Evolutionary conservation across 2,888 invertebrate genomes (phyloP).

Genomic region (Eumerus sabulonum): DNA sequence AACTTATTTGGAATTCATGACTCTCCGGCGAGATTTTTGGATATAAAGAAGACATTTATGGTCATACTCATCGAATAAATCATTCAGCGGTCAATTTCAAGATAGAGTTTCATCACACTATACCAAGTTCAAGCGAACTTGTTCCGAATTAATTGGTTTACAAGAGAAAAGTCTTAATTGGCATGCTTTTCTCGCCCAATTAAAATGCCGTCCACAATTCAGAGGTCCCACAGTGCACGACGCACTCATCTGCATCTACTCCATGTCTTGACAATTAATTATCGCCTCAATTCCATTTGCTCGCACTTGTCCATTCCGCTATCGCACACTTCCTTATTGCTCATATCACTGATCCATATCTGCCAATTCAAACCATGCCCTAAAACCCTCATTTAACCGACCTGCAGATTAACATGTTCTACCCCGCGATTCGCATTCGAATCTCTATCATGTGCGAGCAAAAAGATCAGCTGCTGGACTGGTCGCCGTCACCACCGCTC

Average conservation of each 20-base stretch:
- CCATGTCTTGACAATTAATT: conserved; percentile 21
- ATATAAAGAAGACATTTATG: too few species aligned
- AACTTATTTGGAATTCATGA: too few species aligned
- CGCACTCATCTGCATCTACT: neutral
- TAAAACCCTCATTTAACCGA: conserved; percentile 59
- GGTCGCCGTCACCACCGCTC: neutral
- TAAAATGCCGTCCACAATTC: conserved; percentile 14
- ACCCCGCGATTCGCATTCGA: conserved; percentile 1
- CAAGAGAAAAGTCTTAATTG: too few species aligned
- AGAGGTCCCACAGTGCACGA: conserved; percentile 6
- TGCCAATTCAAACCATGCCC: conserved; percentile 49
- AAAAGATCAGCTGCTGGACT: conserved; percentile 61
- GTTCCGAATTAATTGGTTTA: too few species aligned
- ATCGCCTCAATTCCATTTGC: conserved; percentile 13
- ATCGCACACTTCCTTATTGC: conserved; percentile 27
- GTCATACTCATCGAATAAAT: too few species aligned
- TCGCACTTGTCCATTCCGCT: conserved; percentile 9
- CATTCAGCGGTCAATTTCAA: too few species aligned
- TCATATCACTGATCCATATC: conserved; percentile 26
- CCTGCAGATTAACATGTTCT: conserved; percentile 46
- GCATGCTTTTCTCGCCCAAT: neutral
- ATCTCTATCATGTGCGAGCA: conserved; percentile 10
- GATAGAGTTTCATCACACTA: too few species aligned
- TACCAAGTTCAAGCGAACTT: too few species aligned
- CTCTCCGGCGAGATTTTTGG: too few species aligned